Evolutionary conservation across 2,888 invertebrate species (phyloP), one percentile per base, ranked within the genome.

Genomic region (Apodemia hepburni): DNA sequence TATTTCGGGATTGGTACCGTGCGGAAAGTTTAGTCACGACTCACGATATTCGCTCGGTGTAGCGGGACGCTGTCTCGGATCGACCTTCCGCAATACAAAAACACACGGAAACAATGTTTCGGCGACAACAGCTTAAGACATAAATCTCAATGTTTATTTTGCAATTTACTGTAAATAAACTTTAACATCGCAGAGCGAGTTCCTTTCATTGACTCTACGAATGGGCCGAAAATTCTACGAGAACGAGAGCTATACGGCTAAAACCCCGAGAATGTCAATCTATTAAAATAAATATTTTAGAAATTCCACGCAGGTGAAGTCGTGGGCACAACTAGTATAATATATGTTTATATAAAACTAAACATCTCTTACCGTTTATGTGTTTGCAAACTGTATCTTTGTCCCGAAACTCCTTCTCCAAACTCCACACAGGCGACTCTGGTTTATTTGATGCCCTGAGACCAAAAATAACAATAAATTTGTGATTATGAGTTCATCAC

Each of bases 1-100:
- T 90, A 90, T 91, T 91, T 89, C 80, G 82, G 87, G 90, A 89
- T 62, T 91, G 80, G 90, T 89, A 89, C 85, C 88, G 90, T 89
- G 90, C 82, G 90, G 85, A 89, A 89, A 83, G 80, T 82, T 85
- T 87, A 88, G 85, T 88, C 87, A 86, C 78, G 61, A 57, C 60
- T 88, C 87, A 86, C 78, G 61, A 57, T 58, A 62, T 61, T 65
- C 64, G 64, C 64, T 62, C 61, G 57, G 65, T 45, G n/a, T 64
- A 77, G 75, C 74, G 75, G 77, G 73, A 75, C 73, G 74, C 75
- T 72, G 79, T 80, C 78, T 80, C 74, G 70, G 71, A 74, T 73
- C 77, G 82, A 83, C 83, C 87, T 87, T 85, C 80, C 79, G 75
- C 76, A 79, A 77, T 71, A 76, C 73, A 68, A 76, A 78, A 75